Evolutionary conservation across 2,888 invertebrate species (phyloP), one percentile per base, ranked within the genome.

Genomic region (Ormyrus rosae): DNA sequence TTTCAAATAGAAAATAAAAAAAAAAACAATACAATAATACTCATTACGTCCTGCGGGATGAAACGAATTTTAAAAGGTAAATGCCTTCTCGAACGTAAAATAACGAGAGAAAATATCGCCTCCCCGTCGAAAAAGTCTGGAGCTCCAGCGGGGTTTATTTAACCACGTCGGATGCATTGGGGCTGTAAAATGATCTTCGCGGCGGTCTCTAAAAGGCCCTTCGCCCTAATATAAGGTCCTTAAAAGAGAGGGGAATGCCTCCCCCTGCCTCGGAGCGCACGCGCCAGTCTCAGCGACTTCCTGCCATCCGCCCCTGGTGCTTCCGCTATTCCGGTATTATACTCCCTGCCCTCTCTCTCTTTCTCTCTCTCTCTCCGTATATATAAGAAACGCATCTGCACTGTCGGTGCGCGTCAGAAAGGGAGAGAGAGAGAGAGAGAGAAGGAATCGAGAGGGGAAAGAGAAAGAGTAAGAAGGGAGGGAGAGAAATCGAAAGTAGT

Each of bases 201-300:
- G 63, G 48, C 46, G 48, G 34, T 64, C 48, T 46, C 13, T 48
- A 55, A 46, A 46, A 46, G 53, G 55, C 34, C 51, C 9, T 5
- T 6, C 7, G 63, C 6, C 71, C 71, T 64, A 71, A 64, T 71
- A 71, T 64, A 65, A 71, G 77, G 64, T 64, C 68, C 68, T 61
- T 10, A 11, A 50, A 61, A 60, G 60, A 58, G 71, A 55, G 68
- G 9, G 50, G 63, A 45, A 19, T 34, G 51, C 3, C 6, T 9
- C 67, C 48, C 51, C 46, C 34, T n/a, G 48, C 10, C 5, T 9
- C 6, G 6, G 7, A 11, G 86, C 87, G 89, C 90, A 89, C 90
- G 89, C 88, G 89, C 87, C 89, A 88, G 90, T 89, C 89, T 89
- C 89, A 85, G 86, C 88, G 86, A 89, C 90, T 90, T 89, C 90